Evolutionary conservation across 2,113 vertebrate species (phyloP), one percentile per base, ranked within the genome.

Genomic region (Leuciscus idus): DNA sequence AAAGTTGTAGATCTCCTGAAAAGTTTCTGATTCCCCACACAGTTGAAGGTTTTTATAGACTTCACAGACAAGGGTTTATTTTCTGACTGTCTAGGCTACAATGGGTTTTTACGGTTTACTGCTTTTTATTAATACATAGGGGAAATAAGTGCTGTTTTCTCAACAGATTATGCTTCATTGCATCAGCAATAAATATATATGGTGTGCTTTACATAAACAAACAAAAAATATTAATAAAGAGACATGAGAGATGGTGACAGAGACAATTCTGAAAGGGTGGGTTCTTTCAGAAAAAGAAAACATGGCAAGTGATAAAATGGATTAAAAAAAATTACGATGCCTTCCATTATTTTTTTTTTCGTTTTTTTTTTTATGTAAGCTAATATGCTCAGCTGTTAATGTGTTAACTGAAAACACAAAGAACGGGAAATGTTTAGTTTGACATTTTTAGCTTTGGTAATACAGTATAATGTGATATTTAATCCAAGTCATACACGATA

Each of bases 71-170:
- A 17, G 28, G 19, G 46, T 79, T 72, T 68, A 57, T 85, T 39
- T 21, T 68, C 59, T 55, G 84, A 79, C 46, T 57, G 59, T 55
- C 3, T 64, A 26, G 48, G 50, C 17, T 4, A 68, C 33, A 78
- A 21, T 70, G 46, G 15, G 61, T 26, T 68, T 26, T 68, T 68
- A 77, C 12, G 11, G 19, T n/a, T 76, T 17, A 62, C 50, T 39
- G n/a, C 23, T 74, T 61, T 84, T 75, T 61, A 79, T 79, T 26
- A 79, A 17, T 68, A 52, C 43, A 52, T 52, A 30, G 11, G 62
- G 43, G 62, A 82, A 82, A 68, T 82, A 82, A 82, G 80, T 68
- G 26, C 17, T 2, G 62, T 82, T 82, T 82, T 33, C 17, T 68
- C 15, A 13, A 46, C 28, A 52, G 43, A 82, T 13, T 11, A 52